These are phyloP conservation scores for Epicampocera succincta DNA, from an alignment of 2,888 invertebrate genomes.

Conservation along the genomic window DNA sequence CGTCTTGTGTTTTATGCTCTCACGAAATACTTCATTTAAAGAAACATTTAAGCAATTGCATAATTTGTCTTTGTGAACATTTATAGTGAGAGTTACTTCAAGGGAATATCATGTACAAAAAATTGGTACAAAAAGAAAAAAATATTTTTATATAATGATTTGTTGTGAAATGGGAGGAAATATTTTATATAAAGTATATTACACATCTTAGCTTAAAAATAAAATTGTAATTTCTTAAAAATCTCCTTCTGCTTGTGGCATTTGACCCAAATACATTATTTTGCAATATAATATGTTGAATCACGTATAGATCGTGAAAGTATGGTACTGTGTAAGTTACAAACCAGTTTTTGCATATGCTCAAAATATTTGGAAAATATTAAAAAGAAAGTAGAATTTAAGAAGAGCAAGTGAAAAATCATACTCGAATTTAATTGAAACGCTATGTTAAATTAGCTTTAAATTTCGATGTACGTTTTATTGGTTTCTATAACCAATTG, in stretches of 20 bases:
- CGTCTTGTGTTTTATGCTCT: slow-evolving; percentile 18
- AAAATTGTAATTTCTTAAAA: slow-evolving; percentile 35
- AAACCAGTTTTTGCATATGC: neutral
- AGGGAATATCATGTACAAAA: neutral
- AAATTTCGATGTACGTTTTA: slow-evolving; percentile 79
- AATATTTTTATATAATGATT: slow-evolving; percentile 14
- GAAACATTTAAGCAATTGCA: slow-evolving; percentile 1
- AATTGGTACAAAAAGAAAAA: slow-evolving; percentile 12
- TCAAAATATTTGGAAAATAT: neutral
- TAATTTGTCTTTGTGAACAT: slow-evolving; percentile 26
- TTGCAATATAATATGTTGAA: no score
- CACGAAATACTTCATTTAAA: slow-evolving; percentile 13
- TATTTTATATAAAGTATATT: slow-evolving; percentile 32
- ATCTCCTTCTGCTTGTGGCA: neutral
- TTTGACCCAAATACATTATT: neutral
- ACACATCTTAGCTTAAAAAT: slow-evolving; percentile 58
- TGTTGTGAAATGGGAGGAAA: slow-evolving; percentile 15
- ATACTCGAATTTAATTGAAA: slow-evolving; percentile 44
- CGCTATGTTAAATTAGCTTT: slow-evolving; percentile 74
- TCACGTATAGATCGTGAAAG: neutral
- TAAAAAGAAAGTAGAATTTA: neutral
- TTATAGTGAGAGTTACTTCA: neutral
- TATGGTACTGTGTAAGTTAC: no score
- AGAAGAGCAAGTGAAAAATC: slow-evolving; percentile 19
- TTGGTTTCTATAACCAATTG: slow-evolving; percentile 80